Evolutionary conservation across 2,888 invertebrate species (phyloP), one percentile per base, ranked within the genome.

Genomic region (Catocala sponsa): DNA sequence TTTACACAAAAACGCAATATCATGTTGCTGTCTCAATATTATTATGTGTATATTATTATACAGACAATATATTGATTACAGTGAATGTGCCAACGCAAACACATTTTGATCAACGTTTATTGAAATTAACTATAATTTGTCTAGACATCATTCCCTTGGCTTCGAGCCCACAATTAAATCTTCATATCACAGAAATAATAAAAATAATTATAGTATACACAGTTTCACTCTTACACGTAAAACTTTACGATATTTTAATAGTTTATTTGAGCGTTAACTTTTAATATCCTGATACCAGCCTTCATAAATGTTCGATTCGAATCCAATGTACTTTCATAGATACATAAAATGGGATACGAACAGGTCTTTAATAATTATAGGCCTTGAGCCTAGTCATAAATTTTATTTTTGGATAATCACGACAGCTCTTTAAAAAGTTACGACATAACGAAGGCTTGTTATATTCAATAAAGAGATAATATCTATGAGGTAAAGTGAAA

Each of bases 231-330:
- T 65, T 32, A n/a, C 15, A 42, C 53, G 33, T 51, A 46, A 52
- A 61, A 51, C 25, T 73, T 75, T 66, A 75, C 59, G 73, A 56
- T 47, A 43, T 6, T 74, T 60, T 72, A 67, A 74, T 70, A 54
- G 62, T 75, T 70, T 66, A 57, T 68, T 68, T 66, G 48, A 0
- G 57, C 38, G 59, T 73, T 64, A 75, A 70, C 6, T 63, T 47
- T 53, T 42, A 59, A 65, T 64, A 55, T 43, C 50, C 59, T 71
- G 47, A 64, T 69, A 60, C 54, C 55, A 62, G 58, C 44, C 25
- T 61, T 56, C 60, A 61, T 59, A 42, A 50, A 59, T 13, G 48
- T 55, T 65, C 57, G 35, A 53, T 60, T 58, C 49, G 44, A 42
- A 43, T 51, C 64, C 12, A 59, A 51, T 55, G 47, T 55, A 47